A percentile compares a stretch with the other conserved stretches of the same genome.
Evolutionary conservation across 1,140 invertebrate species (phyloP).

Genomic region (Pinna nobilis): DNA sequence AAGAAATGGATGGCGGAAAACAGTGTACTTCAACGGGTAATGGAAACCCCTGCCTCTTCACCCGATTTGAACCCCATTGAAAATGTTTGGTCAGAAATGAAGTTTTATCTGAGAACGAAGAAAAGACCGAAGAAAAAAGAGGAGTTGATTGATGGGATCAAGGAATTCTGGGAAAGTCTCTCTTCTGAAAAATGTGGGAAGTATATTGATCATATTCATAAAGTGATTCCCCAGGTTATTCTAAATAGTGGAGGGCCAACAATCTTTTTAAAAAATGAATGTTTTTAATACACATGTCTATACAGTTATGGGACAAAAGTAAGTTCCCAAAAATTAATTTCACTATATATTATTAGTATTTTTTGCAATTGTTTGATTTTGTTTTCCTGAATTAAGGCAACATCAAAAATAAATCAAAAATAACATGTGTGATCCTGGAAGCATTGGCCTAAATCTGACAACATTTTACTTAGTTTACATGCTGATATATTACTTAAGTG

Average conservation of each 20-base stretch:
- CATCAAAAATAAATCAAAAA: too few species aligned
- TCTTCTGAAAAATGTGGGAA: conserved; percentile 6
- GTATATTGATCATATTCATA: conserved; percentile 27
- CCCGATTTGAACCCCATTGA: conserved; percentile 25
- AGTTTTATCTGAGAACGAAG: background rate
- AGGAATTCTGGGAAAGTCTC: conserved; percentile 14
- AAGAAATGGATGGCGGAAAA: conserved; percentile 12
- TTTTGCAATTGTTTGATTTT: too few species aligned
- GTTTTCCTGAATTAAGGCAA: too few species aligned
- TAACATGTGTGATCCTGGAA: too few species aligned
- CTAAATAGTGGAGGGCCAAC: conserved; percentile 24
- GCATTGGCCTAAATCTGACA: too few species aligned
- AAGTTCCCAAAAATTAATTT: too few species aligned
- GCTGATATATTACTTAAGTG: too few species aligned
- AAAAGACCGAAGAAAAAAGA: conserved; percentile 26
- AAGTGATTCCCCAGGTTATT: conserved; percentile 15
- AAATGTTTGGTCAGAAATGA: conserved; percentile 27
- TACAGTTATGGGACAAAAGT: too few species aligned
- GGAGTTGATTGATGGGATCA: conserved; percentile 23
- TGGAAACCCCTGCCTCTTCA: conserved; percentile 11
- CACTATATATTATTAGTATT: too few species aligned
- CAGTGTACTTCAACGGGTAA: conserved; percentile 9
- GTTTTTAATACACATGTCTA: too few species aligned
- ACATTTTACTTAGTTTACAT: too few species aligned
- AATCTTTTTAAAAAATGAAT: conserved; percentile 11